These are phyloP conservation scores for Synodontis membranacea DNA, from an alignment of 2,113 vertebrate genomes.

Conservation along the genomic window DNA sequence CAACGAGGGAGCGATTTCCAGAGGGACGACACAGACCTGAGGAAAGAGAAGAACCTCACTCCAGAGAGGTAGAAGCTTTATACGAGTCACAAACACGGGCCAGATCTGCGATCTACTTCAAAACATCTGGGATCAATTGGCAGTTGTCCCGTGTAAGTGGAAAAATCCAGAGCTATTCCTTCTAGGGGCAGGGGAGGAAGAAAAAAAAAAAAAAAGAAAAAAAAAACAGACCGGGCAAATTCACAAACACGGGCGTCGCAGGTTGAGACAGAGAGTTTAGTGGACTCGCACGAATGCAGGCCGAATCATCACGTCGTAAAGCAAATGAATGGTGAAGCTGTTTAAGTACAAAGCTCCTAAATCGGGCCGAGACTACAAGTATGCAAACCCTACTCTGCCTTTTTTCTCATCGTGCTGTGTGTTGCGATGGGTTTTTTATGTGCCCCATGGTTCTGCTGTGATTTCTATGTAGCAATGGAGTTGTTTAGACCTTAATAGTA, in stretches of 20 bases:
- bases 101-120: slow-evolving; percentile 43
- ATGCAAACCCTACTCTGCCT: not conserved
- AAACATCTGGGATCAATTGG: slow-evolving; percentile 51
- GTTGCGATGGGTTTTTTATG: not conserved
- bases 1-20: not conserved
- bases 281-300: not conserved
- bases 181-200: slow-evolving; percentile 15
- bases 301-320: slow-evolving; percentile 25
- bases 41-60: slow-evolving; percentile 1
- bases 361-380: not conserved
- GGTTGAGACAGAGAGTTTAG: slow-evolving; percentile 26
- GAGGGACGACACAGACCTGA: not conserved
- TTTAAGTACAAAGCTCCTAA: not conserved
- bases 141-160: slow-evolving; percentile 45
- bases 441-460: not conserved
- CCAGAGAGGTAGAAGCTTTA: slow-evolving; percentile 28
- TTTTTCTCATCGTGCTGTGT: not conserved
- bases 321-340: slow-evolving; percentile 22
- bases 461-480: not conserved
- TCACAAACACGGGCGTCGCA: slow-evolving; percentile 22
- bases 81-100: slow-evolving; percentile 20
- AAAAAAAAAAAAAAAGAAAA: not conserved
- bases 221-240: not conserved
- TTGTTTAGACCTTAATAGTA: no score
- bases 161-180: slow-evolving; percentile 44